These are phyloP conservation scores for Anhinga rufa DNA, from an alignment of 2,113 vertebrate species.

Conservation along the genomic window DNA sequence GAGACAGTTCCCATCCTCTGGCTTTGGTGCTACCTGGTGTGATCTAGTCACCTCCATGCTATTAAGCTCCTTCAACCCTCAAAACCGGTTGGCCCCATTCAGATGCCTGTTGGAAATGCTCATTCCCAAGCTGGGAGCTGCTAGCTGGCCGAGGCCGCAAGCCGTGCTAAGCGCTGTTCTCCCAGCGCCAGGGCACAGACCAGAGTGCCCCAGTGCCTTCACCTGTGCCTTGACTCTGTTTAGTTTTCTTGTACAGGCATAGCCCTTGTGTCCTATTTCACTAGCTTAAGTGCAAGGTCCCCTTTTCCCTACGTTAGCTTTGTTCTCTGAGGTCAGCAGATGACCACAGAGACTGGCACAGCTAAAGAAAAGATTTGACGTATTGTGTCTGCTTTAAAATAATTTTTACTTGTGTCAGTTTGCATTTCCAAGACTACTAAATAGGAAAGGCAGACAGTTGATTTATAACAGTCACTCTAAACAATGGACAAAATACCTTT, in stretches of 20 bases:
- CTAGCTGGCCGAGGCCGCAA: neutral
- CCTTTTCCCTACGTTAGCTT: neutral
- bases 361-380: neutral
- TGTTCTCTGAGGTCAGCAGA: neutral
- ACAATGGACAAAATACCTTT: neutral
- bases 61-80: neutral
- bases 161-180: neutral
- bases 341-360: neutral
- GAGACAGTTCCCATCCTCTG: neutral
- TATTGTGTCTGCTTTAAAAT: neutral
- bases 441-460: neutral
- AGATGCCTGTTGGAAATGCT: neutral
- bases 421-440: neutral
- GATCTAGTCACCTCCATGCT: neutral
- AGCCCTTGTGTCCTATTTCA: slow-evolving; percentile 24
- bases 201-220: neutral
- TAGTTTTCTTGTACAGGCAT: neutral
- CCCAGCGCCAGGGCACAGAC: neutral
- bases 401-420: neutral
- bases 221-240: neutral
- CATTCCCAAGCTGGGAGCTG: neutral
- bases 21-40: neutral
- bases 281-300: neutral
- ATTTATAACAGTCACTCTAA: neutral
- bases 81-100: neutral